Percentiles rank a stretch among this genome's conserved stretches.
Conservation (phyloP, 2,888 invertebrate species). For the Cheilosia vulpina region DNA sequence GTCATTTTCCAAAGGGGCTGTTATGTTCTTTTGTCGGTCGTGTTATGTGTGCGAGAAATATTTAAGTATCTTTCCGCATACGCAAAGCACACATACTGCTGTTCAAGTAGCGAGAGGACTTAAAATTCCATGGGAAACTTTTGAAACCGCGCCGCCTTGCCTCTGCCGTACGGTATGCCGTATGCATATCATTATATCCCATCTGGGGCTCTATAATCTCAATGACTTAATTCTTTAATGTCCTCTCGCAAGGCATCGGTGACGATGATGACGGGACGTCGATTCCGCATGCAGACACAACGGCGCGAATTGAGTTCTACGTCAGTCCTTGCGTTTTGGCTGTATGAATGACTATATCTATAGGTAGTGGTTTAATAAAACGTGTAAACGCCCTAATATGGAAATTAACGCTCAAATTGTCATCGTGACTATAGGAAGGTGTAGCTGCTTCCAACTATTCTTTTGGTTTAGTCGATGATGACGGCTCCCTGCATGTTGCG, state of each 20-base stretch:
- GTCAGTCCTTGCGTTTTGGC: conserved; percentile 8
- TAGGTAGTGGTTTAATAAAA: conserved; percentile 57
- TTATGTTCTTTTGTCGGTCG: conserved; percentile 57
- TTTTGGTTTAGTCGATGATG: not conserved
- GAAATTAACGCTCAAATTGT: conserved; percentile 57
- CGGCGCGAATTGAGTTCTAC: conserved; percentile 6
- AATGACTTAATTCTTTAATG: conserved; percentile 72
- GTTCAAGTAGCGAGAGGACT: conserved; percentile 41
- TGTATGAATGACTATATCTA: conserved; percentile 29
- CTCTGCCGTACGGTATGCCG: conserved; percentile 21
- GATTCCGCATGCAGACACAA: conserved; percentile 20
- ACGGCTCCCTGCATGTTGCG: not conserved
- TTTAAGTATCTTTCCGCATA: conserved; percentile 39
- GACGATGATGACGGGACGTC: conserved; percentile 9
- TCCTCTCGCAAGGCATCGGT: conserved; percentile 37
- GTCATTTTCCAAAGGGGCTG: conserved; percentile 56
- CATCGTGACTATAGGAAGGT: conserved; percentile 11
- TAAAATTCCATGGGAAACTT: conserved; percentile 64
- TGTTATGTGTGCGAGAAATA: conserved; percentile 54
- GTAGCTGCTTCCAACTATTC: conserved; percentile 9
- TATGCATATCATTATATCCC: conserved; percentile 67
- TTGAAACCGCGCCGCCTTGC: conserved; percentile 36
- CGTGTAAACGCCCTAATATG: conserved; percentile 57
- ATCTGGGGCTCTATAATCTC: conserved; percentile 69
- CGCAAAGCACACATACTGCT: conserved; percentile 5